Base-by-base conservation (phyloP, 2,797 vertebrate genomes). In the Anomalospiza imberbis region DNA sequence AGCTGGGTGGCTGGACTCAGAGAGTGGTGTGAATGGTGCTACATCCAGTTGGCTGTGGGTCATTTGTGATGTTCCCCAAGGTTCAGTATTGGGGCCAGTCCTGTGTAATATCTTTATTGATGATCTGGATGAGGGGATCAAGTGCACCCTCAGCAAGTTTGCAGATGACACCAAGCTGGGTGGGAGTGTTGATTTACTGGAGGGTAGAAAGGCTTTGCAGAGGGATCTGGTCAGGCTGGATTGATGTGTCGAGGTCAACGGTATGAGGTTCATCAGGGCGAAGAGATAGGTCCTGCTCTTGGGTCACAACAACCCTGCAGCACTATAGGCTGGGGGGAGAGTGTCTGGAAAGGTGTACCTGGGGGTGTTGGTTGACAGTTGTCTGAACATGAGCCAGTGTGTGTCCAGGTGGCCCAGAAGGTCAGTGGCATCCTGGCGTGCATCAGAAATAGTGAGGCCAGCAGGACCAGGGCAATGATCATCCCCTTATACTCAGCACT, bases 181-280 rank as follows among this genome's bases (percentile, higher is more conserved):
- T 24, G 12, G 17, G 32, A 75, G 15, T 44, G 28, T 53, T 60
- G 29, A 18, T 60, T 47, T 53, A 10, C 38, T 73, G 61, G 12
- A 73, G 12, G 14, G 12, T 31, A 21, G 40, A 7, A 73, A 73
- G 17, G 12, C 38, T 45, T 28, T 51, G 51, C 31, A 36, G 20
- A 66, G 24, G 17, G 9, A 53, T 45, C n/a, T 60, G n/a, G n/a
- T 45, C 9, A 31, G n/a, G 20, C 25, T 73, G 53, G 29, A 31
- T 45, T 0, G 0, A 51, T 65, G 75, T 24, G 13, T 45, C 2
- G 3, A 66, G n/a, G n/a, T 38, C 28, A 45, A 3, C 0, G 3
- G 13, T n/a, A 12, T 38, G 32, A 66, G 16, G 38, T 38, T 72
- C 38, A 66, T 42, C 21, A 26, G 45, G 53, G 38, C 0, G 0